Conservation (phyloP, 2,113 vertebrate genomes). For the Xyrauchen texanus region DNA sequence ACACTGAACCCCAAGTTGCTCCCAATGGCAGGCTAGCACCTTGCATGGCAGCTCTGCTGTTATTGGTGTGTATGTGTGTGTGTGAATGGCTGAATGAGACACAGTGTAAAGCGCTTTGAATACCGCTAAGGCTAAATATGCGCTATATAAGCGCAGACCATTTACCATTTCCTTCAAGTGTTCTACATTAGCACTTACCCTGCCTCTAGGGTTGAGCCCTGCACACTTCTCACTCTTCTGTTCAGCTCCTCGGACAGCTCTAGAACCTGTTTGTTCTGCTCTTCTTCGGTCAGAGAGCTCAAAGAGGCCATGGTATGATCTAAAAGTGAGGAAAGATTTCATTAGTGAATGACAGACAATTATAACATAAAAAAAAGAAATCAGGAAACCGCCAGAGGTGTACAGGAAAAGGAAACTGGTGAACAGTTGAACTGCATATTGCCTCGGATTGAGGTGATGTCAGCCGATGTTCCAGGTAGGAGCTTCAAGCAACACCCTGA, state of each 20-base stretch:
- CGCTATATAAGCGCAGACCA: too few species aligned
- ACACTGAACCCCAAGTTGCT: too few species aligned
- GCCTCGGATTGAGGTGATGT: constrained; percentile 1
- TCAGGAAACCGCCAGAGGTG: background rate
- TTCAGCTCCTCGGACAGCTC: constrained; percentile 71
- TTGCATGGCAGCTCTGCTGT: too few species aligned
- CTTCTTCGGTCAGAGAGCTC: constrained; percentile 80
- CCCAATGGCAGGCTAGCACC: too few species aligned
- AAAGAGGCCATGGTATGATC: constrained; percentile 81
- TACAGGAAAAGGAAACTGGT: constrained; percentile 3
- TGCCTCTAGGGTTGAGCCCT: constrained; percentile 53
- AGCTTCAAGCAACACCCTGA: background rate
- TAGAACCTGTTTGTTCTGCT: constrained; percentile 71
- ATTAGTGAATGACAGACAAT: background rate
- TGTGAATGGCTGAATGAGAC: too few species aligned
- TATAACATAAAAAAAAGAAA: background rate
- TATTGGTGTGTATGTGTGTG: too few species aligned
- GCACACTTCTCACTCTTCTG: constrained; percentile 68
- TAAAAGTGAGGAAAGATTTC: constrained; percentile 46
- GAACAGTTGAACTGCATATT: background rate
- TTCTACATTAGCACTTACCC: constrained; percentile 37
- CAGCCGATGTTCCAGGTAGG: background rate
- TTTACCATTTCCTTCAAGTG: too few species aligned
- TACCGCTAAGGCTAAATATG: too few species aligned
- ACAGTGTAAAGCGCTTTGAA: too few species aligned